Conservation (phyloP, 1,140 invertebrate species). For the Eurosta solidaginis region DNA sequence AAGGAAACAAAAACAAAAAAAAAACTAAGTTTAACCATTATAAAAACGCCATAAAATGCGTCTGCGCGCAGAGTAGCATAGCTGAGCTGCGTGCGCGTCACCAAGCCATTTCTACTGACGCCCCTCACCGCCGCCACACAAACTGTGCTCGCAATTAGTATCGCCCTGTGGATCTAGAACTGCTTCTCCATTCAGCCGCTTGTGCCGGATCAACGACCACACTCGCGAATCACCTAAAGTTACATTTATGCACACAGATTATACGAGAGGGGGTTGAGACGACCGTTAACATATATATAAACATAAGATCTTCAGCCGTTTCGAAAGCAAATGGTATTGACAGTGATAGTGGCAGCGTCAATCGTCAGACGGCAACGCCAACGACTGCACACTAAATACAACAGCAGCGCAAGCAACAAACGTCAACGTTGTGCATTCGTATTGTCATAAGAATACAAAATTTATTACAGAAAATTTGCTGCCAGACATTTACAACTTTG, state of each 20-base stretch:
- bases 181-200: background rate
- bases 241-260: background rate
- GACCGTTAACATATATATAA: conserved; percentile 16
- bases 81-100: background rate
- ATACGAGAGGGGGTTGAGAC: too few species aligned
- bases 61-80: conserved; percentile 17
- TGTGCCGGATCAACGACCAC: conserved; percentile 18
- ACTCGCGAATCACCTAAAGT: background rate
- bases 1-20: too few species aligned
- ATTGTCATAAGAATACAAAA: conserved; percentile 31
- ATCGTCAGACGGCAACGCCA: background rate
- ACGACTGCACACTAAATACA: too few species aligned
- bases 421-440: conserved; percentile 18
- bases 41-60: conserved; percentile 33
- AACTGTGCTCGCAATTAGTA: conserved; percentile 17
- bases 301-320: background rate
- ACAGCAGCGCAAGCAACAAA: too few species aligned
- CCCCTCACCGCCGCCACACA: background rate
- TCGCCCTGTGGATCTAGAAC: conserved; percentile 5
- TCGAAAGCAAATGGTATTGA: background rate
- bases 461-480: conserved; percentile 46
- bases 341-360: background rate
- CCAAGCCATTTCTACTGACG: background rate
- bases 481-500: conserved; percentile 58
- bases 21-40: conserved; percentile 29